Base-by-base conservation (phyloP, 92 coral and sea anemone genomes). In the Hydrozoanthus gracilis region DNA sequence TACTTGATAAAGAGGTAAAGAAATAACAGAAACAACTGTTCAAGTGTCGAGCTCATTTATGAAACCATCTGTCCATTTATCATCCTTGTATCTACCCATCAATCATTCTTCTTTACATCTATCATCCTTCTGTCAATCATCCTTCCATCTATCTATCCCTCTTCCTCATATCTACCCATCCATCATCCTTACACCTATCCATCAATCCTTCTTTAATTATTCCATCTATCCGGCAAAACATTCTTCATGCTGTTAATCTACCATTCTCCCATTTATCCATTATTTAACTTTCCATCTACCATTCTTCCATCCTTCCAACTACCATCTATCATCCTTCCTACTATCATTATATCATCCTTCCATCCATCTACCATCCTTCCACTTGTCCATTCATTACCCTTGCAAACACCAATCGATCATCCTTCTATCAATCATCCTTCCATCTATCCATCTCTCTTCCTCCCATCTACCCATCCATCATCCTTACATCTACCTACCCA, bases 1-100 rank as follows among this genome's bases (percentile, higher is more conserved):
- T 27, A 54, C 54, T 76, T 8, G 82, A 76, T 76, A 76, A 44
- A 52, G 82, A 76, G 82, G 82, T 76, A 76, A 76, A 48, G 39
- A 15, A 60, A 12, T 15, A 27, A n/a, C 14, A n/a, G 35, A 64
- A 64, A n/a, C 5, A 1, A 2, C 10, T 67, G 44, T 45, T 67
- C 2, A 27, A 27, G 2, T 27, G 39, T 27, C 39, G 39, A 27
- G 39, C 39, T 27, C 39, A 27, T 27, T 27, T 27, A 0, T 27
- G 39, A 27, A 27, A 0, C 2, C 2, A 2, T 27, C 39, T 27
- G 39, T 27, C 39, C 39, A 27, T 27, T 27, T 16, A 4, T 17
- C 45, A 65, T 65, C 44, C 44, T 16, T 44, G 71, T 16, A n/a
- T 61, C 68, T 61, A 61, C n/a, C 68, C 68, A 65, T 65, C 71